These are phyloP conservation scores for Parapristionchus giblindavisi DNA, from an alignment of 2,888 invertebrate genomes.

Conservation along the genomic window DNA sequence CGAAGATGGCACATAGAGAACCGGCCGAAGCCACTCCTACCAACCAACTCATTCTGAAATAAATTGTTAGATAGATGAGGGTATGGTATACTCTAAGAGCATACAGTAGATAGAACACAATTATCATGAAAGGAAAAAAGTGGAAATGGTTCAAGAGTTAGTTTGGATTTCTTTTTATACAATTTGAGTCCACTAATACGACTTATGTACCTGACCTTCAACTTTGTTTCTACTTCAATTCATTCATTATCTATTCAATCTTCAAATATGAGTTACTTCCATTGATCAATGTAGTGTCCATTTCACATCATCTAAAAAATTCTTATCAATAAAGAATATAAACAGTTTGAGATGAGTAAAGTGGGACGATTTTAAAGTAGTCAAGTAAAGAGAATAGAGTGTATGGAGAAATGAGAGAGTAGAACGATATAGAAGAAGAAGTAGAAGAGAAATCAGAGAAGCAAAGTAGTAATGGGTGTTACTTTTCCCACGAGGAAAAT, in stretches of 20 bases:
- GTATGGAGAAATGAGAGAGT: not conserved
- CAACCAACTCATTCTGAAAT: conserved; percentile 37
- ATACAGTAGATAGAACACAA: not conserved
- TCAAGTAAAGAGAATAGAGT: not conserved
- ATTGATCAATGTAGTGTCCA: too few species aligned
- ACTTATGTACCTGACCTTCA: too few species aligned
- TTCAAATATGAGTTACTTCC: too few species aligned
- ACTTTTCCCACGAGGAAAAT: not conserved
- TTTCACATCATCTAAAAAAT: too few species aligned
- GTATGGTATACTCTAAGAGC: not conserved
- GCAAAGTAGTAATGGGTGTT: not conserved
- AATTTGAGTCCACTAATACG: too few species aligned
- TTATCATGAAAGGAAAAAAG: not conserved
- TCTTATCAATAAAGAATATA: too few species aligned
- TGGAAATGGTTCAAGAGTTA: too few species aligned
- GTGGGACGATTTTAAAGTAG: not conserved
- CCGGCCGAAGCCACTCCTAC: conserved; percentile 51
- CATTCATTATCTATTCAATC: too few species aligned
- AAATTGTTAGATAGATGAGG: too few species aligned
- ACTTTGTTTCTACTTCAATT: too few species aligned
- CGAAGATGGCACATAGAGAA: conserved; percentile 50
- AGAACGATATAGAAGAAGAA: not conserved
- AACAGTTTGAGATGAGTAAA: conserved; percentile 12
- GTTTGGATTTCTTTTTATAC: not conserved
- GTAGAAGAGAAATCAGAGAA: not conserved